A percentile compares a stretch with the other conserved stretches of the same genome.
phyloP scores from a whole-genome alignment of 2,888 invertebrate species.

The Callimorpha dominula region DNA sequence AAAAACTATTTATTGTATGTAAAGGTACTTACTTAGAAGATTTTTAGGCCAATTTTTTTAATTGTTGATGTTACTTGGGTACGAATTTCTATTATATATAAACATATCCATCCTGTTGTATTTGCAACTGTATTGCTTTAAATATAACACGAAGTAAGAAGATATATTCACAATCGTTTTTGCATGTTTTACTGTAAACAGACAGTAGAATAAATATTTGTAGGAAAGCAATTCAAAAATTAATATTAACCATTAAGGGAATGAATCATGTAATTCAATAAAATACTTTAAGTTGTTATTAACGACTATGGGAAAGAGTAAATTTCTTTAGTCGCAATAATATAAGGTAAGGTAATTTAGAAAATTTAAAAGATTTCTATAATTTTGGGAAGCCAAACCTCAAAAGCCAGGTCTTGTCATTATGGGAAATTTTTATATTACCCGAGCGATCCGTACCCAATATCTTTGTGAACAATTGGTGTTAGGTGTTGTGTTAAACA shows the following conservation, averaged over 20 bases:
- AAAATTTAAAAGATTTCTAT: no score
- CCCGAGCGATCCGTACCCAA: constrained; percentile 13
- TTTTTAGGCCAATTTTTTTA: constrained; percentile 46
- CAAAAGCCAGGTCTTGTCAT: neutral
- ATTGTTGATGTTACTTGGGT: constrained; percentile 26
- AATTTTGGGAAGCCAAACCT: no score
- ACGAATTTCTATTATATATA: constrained; percentile 3
- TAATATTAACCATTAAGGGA: no score
- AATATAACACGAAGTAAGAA: neutral
- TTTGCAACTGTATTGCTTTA: neutral
- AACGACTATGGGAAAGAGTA: no score
- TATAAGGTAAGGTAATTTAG: no score
- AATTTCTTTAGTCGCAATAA: no score
- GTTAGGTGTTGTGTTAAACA: constrained; percentile 60
- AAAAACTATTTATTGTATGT: constrained; percentile 42
- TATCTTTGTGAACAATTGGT: constrained; percentile 26
- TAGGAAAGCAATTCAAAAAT: neutral
- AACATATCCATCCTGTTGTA: neutral
- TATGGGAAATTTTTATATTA: neutral
- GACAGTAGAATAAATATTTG: no score
- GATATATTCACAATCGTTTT: neutral
- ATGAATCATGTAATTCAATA: neutral
- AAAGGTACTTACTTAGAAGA: constrained; percentile 36
- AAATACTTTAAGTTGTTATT: no score
- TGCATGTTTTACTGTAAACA: neutral